These are phyloP conservation scores for Drosophila kuntzei DNA, from an alignment of 2,888 invertebrate genomes.

Conservation along the genomic window DNA sequence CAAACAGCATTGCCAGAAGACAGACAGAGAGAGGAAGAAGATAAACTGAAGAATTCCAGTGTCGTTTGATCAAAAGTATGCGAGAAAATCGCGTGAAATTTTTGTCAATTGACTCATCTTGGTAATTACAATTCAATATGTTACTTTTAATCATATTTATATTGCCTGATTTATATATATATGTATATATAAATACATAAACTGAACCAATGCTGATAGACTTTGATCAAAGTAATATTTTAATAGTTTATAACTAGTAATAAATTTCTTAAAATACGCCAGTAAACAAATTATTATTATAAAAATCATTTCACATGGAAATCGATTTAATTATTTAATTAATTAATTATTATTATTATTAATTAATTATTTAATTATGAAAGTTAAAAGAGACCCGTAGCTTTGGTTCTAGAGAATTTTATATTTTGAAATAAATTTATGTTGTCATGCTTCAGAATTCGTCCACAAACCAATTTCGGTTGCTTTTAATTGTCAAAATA, in stretches of 20 bases:
- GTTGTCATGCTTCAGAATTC: not conserved
- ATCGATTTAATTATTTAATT: no score
- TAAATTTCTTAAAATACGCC: not conserved
- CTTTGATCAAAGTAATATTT: not conserved
- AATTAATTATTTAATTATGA: no score
- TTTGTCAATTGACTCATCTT: conserved; percentile 6
- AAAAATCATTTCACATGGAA: no score
- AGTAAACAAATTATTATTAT: no score
- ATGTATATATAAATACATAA: not conserved
- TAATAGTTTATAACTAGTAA: no score
- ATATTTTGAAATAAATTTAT: not conserved
- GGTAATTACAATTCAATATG: not conserved
- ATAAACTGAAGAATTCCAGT: not conserved
- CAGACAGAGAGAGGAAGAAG: not conserved
- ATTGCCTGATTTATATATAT: not conserved
- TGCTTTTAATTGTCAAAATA: no score
- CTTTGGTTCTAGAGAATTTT: no score
- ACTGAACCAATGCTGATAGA: not conserved
- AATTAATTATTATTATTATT: no score
- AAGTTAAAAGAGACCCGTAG: no score
- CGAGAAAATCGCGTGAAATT: not conserved
- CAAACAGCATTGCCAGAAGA: not conserved
- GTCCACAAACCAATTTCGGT: not conserved
- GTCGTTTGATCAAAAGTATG: not conserved
- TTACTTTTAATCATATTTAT: not conserved